Conservation (phyloP, 2,888 invertebrate genomes). For the Acanthacorydalis orientalis region DNA sequence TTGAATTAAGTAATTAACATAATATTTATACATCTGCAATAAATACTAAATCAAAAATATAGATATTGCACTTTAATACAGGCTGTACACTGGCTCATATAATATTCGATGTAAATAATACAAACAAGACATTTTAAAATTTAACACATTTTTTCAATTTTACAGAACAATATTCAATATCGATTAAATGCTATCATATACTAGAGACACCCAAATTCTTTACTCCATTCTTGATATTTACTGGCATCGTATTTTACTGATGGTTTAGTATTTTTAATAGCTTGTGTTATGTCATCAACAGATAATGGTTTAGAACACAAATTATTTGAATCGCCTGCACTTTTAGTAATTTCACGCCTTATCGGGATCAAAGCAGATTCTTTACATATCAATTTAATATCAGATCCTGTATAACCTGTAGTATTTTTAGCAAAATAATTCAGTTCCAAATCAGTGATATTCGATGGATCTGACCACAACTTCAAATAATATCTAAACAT, state of each 20-base stretch:
- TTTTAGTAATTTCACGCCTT: slow-evolving; percentile 39
- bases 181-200: too few species aligned
- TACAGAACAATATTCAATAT: too few species aligned
- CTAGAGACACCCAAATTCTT: slow-evolving; percentile 19
- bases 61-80: too few species aligned
- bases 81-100: too few species aligned
- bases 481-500: slow-evolving; percentile 49
- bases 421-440: slow-evolving; percentile 35
- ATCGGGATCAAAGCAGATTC: slow-evolving; percentile 74
- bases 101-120: too few species aligned
- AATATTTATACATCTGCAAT: too few species aligned
- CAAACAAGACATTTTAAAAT: too few species aligned
- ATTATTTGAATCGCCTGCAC: slow-evolving; percentile 14
- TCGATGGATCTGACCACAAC: slow-evolving; percentile 29
- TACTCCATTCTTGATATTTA: slow-evolving; percentile 46
- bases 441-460: slow-evolving; percentile 27
- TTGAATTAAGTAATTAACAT: too few species aligned
- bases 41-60: too few species aligned
- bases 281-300: slow-evolving; percentile 29
- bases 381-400: slow-evolving; percentile 72
- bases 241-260: slow-evolving; percentile 36
- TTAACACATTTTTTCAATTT: too few species aligned
- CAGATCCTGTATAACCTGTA: slow-evolving; percentile 74
- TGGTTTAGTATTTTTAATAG: slow-evolving; percentile 38
- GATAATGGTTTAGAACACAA: slow-evolving; percentile 11